Evolutionary conservation across 1,140 invertebrate species (phyloP), one percentile per base, ranked within the genome.

Genomic region (Zaprionus vittiger): DNA sequence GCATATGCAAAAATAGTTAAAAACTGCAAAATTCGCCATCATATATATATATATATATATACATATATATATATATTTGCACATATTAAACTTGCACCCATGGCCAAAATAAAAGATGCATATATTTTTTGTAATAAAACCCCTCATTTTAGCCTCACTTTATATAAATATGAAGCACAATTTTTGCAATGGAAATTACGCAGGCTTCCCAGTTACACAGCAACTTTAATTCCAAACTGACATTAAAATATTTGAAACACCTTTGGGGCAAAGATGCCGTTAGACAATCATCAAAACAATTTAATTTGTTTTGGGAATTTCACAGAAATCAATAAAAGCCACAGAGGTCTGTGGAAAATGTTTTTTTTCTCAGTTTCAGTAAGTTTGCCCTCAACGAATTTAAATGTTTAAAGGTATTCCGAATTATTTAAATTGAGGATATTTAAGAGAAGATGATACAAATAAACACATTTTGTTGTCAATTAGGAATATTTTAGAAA

Each of bases 211-310:
- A 47, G n/a, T 9, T 47, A 47, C n/a, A 47, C 2, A 17, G n/a
- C 17, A 47, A 47, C 41, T 47, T 47, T 47, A 17, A 47, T 47
- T 47, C 41, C 6, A 47, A 47, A 47, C n/a, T 47, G 7, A 7
- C 41, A 20, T 47, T 47, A 47, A 47, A 47, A 47, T 47, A 47
- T 20, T 47, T 20, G n/a, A 47, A 47, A 17, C n/a, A 47, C n/a
- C 41, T 47, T 7, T 17, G 41, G 41, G 41, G n/a, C 41, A 47
- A 17, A 11, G 9, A 47, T 47, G 7, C n/a, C n/a, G 41, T 47
- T 47, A 47, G 41, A 17, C n/a, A 47, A 47, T 47, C n/a, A 17
- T 47, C 7, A 47, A 47, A 47, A 47, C 41, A 17, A 17, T 47
- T 47, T 6, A 47, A 47, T 47, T 47, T 47, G 41, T 47, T 47